A percentile compares a stretch with the other conserved stretches of the same genome.
Evolutionary conservation across 2,113 vertebrate genomes (phyloP).

Genomic region (human): DNA sequence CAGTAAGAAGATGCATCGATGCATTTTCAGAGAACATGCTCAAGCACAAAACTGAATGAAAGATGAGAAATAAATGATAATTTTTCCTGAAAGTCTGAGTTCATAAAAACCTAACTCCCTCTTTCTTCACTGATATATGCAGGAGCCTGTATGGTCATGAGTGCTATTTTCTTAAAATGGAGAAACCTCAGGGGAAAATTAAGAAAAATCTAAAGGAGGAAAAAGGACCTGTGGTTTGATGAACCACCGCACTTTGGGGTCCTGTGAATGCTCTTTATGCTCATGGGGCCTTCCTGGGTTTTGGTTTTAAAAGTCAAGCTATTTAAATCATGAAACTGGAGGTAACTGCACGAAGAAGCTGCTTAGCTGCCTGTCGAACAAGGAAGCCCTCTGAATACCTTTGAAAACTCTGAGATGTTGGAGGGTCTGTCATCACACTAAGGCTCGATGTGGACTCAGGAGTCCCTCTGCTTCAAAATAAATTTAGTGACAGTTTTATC

Average conservation of each 20-base stretch:
- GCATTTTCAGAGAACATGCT: neutral
- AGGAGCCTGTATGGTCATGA: rapidly evolving
- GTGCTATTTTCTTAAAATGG: neutral
- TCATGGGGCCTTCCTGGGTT: neutral
- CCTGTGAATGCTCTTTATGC: neutral
- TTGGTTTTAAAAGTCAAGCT: neutral
- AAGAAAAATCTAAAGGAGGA: neutral
- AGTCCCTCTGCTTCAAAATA: too few species aligned
- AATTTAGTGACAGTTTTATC: neutral
- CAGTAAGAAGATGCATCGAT: neutral
- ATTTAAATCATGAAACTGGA: neutral
- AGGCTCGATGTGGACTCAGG: rapidly evolving
- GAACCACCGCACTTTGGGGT: neutral
- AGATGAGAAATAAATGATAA: rapidly evolving
- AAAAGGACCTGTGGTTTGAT: neutral
- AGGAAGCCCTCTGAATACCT: neutral
- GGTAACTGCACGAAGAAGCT: neutral
- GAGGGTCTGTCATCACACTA: rapidly evolving
- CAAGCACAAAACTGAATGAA: neutral
- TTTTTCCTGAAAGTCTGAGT: neutral
- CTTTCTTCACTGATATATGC: rapidly evolving
- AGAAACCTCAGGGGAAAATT: too few species aligned
- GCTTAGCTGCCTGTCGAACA: rapidly evolving
- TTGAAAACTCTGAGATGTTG: rapidly evolving
- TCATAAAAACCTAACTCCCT: too few species aligned